Conservation (phyloP, 2,113 vertebrate species). For the Callaeas wilsoni region DNA sequence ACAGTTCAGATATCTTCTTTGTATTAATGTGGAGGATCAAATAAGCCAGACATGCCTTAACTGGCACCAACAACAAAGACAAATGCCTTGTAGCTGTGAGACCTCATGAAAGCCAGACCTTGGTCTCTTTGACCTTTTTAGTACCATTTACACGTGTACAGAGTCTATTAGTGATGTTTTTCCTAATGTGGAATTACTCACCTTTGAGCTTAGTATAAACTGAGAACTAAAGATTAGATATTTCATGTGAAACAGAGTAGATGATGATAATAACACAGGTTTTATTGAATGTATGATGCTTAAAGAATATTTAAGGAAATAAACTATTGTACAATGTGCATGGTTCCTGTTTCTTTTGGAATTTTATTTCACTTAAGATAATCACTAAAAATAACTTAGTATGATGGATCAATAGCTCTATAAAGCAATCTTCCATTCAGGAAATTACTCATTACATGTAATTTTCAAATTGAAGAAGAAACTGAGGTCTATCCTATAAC, state of each 20-base stretch:
- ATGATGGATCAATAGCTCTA: constrained; percentile 49
- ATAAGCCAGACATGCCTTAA: constrained; percentile 68
- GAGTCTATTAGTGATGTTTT: constrained; percentile 52
- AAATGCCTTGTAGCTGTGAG: constrained; percentile 60
- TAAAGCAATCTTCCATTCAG: constrained; percentile 38
- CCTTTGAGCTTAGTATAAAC: constrained; percentile 12
- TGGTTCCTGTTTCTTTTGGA: constrained; percentile 20
- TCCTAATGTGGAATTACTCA: constrained; percentile 48
- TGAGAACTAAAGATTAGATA: neutral
- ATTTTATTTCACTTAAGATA: constrained; percentile 44
- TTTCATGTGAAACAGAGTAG: neutral
- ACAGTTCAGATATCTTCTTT: constrained; percentile 67
- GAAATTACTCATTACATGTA: constrained; percentile 56
- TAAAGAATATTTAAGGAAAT: constrained; percentile 24
- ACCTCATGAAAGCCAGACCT: constrained; percentile 67
- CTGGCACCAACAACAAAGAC: constrained; percentile 70
- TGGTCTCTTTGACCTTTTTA: constrained; percentile 65
- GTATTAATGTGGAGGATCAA: constrained; percentile 67
- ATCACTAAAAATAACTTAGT: constrained; percentile 57
- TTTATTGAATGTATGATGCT: neutral
- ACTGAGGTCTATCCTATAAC: constrained; percentile 24
- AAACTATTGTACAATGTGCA: neutral
- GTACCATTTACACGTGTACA: constrained; percentile 50
- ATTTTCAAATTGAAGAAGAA: constrained; percentile 50
- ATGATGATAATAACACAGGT: neutral